Evolutionary conservation across 2,888 invertebrate species (phyloP), one percentile per base, ranked within the genome.

Genomic region (Lasius fuliginosus): DNA sequence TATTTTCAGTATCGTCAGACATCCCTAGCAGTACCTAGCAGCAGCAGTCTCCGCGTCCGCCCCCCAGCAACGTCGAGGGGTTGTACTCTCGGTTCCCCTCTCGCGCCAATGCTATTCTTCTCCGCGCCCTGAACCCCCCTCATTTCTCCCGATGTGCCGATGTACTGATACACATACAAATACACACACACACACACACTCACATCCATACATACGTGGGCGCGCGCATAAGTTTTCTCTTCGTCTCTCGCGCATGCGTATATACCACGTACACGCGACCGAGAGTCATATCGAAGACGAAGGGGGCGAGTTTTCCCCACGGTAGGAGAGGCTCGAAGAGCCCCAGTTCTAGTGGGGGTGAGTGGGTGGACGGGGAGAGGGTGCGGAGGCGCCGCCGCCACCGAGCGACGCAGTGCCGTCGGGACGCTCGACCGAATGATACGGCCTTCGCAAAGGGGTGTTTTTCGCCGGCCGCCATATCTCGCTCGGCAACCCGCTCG

Each of bases 331-430:
- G 82, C 67, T 79, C 83, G 65, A 56, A 81, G 73, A 75, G 75
- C 76, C 36, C 76, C 53, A 53, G 49, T 42, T 42, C 33, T 77
- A 67, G 65, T 76, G 68, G 82, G 86, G 83, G 75, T 79, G 87
- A 84, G 86, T 85, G 85, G 69, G 53, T 71, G 40, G 18, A 58
- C 36, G 86, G 88, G 89, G 85, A 90, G 91, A 90, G 94, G 93
- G 92, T 91, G 93, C 92, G 91, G 92, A 92, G 92, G 91, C 93
- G 93, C 92, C 93, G 93, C 93, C 94, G 92, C 91, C 92, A 92
- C 90, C 93, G 93, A 93, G 94, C 93, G 94, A 94, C 94, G 95
- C 94, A 94, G 94, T 94, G 94, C 94, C 93, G 93, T 94, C 94
- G 94, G 93, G 92, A 94, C 93, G 92, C 94, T 94, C 94, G 93